Base-by-base conservation (phyloP, 2,888 invertebrate genomes). In the Gortyna flavago region DNA sequence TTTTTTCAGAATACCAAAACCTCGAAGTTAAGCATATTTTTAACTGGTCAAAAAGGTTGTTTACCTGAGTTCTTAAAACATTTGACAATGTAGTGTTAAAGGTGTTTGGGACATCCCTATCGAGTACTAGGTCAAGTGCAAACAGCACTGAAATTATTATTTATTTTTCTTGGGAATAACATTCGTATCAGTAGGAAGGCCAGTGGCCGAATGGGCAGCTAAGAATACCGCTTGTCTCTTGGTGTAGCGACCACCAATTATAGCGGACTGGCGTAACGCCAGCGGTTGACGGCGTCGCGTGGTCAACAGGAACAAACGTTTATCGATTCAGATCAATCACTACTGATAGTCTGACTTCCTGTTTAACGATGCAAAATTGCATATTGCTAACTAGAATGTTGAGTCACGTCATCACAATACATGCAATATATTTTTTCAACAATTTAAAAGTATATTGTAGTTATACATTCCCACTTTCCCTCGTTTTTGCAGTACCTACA, bases 231-330 rank as follows among this genome's bases (percentile, higher is more conserved):
- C 92, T 93, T 95, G 95, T 96, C 96, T 97, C 97, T 57, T 97
- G 93, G 91, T 93, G 92, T 97, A 96, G 96, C 97, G 97, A 98
- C 98, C 97, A 97, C 98, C 98, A 98, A 98, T 98, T 98, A 98
- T 98, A 98, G 98, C 97, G 97, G 97, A 97, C 98, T 98, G 98
- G 98, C 97, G 93, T 85, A 89, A 83, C 96, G 98, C 98, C 98
- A 98, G 97, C 90, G 89, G 94, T 90, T 95, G 95, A 96, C 95
- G 90, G 89, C 91, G 90, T 89, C 92, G 92, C 91, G 92, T 93
- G 92, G 91, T 93, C 91, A 93, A 92, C 93, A 94, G 94, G 92
- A 94, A 95, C 94, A 92, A 93, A 90, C 91, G 90, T 91, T 93
- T 93, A 94, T 94, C 93, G 92, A 94, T 93, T 90, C 87, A 89